Evolutionary conservation across 2,888 invertebrate species (phyloP).

Genomic region (Athetis lepigone): DNA sequence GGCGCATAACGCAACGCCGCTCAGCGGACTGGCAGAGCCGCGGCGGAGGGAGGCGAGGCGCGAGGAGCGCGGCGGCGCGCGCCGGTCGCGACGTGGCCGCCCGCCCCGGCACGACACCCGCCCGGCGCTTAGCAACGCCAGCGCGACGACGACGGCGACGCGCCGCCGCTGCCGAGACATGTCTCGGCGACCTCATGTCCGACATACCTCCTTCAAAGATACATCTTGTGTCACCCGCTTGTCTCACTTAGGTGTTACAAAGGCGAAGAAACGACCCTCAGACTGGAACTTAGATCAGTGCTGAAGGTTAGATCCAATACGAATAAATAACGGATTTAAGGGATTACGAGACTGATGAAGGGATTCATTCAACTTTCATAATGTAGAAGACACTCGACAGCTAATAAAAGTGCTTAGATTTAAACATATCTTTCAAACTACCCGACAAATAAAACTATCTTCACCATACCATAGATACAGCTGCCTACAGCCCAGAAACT

Average conservation of each 20-base stretch:
- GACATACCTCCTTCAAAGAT: constrained; percentile 47
- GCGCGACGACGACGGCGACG: constrained; percentile 57
- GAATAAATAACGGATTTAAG: no score
- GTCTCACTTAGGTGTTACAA: constrained; percentile 15
- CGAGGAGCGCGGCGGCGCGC: constrained; percentile 74
- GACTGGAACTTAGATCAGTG: background rate
- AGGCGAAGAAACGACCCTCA: background rate
- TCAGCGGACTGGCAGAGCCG: constrained; percentile 79
- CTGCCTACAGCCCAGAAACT: no score
- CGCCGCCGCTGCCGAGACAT: constrained; percentile 59
- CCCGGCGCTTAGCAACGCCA: constrained; percentile 58
- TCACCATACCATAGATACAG: no score
- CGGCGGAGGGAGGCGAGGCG: constrained; percentile 62
- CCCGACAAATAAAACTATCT: background rate
- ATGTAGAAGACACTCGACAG: background rate
- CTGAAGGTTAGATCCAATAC: constrained; percentile 4
- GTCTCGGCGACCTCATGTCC: constrained; percentile 62
- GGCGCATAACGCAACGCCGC: constrained; percentile 80
- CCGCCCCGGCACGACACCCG: constrained; percentile 59
- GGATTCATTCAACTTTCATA: constrained; percentile 1
- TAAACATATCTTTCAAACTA: constrained; percentile 18
- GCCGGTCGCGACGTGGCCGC: constrained; percentile 67
- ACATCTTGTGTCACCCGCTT: constrained; percentile 55
- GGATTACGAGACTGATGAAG: background rate
- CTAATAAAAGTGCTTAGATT: background rate